Conservation (phyloP, 2,797 vertebrate genomes). For the Syndactyla subalaris region DNA sequence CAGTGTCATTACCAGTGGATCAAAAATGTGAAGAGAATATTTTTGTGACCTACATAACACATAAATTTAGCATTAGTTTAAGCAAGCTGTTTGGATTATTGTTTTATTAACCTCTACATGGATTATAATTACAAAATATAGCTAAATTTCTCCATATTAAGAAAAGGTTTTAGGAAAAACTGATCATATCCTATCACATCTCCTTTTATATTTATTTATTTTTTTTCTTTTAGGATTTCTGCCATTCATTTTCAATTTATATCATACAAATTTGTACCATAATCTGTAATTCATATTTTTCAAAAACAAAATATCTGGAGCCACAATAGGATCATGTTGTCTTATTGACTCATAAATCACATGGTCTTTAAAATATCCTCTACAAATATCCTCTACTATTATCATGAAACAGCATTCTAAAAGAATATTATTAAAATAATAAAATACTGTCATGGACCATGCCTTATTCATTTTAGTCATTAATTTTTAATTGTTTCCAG, state of each 20-base stretch:
- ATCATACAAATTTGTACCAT: neutral
- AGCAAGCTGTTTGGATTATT: neutral
- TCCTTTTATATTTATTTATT: neutral
- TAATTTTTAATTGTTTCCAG: neutral
- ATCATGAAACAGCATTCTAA: neutral
- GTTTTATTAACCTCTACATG: neutral
- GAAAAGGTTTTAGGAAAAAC: neutral
- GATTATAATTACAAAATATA: neutral
- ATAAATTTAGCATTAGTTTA: neutral
- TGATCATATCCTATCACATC: neutral
- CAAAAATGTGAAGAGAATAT: neutral
- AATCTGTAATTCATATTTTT: neutral
- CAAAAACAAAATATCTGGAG: neutral
- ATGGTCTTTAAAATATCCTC: neutral
- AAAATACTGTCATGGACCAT: neutral
- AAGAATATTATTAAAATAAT: neutral
- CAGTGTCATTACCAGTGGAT: neutral
- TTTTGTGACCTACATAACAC: neutral
- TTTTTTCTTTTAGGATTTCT: neutral
- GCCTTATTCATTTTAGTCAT: neutral
- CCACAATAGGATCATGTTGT: neutral
- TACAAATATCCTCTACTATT: neutral
- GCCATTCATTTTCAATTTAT: neutral
- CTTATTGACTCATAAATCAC: neutral
- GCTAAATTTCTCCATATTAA: neutral